A percentile compares a stretch with the other conserved stretches of the same genome.
Conservation (phyloP, 1,140 invertebrate species). For the Heliconius himera region DNA sequence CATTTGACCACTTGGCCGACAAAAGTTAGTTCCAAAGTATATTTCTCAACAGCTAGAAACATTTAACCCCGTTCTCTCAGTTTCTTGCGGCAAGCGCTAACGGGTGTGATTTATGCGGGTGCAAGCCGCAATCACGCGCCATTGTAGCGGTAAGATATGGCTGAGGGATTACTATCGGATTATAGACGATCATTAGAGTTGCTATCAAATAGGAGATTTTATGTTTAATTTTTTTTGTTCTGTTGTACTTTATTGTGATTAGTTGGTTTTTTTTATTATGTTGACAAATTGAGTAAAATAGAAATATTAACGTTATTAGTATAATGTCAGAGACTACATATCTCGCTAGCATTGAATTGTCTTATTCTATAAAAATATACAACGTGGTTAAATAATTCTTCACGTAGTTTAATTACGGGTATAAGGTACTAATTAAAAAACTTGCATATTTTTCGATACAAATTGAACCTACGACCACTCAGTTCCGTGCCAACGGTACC, state of each 20-base stretch:
- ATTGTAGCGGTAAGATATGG: constrained; percentile 55
- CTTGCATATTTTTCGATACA: too few species aligned
- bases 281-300: background rate
- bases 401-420: too few species aligned
- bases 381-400: too few species aligned
- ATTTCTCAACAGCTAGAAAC: background rate
- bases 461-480: too few species aligned
- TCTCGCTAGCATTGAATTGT: too few species aligned
- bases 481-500: background rate
- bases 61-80: constrained; percentile 16
- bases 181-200: constrained; percentile 24
- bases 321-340: too few species aligned
- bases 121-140: constrained; percentile 71
- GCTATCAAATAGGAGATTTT: background rate
- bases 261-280: background rate
- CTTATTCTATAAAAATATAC: too few species aligned
- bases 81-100: constrained; percentile 45
- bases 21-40: background rate
- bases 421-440: too few species aligned
- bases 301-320: too few species aligned
- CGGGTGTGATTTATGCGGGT: constrained; percentile 72
- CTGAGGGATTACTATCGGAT: constrained; percentile 44
- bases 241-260: background rate
- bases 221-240: constrained; percentile 14
- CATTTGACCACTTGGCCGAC: background rate